phyloP scores from a whole-genome alignment of 1,140 invertebrate species.

The Acyrthosiphon pisum region DNA sequence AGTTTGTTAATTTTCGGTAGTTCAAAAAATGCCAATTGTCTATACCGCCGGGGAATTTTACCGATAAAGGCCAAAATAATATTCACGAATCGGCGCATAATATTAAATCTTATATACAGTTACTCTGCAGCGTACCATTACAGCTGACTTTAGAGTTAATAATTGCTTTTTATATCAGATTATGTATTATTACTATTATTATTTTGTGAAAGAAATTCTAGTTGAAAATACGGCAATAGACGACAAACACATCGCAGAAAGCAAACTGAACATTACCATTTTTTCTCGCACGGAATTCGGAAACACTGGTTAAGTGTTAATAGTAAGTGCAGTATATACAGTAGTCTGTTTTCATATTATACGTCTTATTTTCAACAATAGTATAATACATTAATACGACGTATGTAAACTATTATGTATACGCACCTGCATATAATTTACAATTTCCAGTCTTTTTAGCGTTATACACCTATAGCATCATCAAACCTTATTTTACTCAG shows the following conservation, averaged over 20 bases:
- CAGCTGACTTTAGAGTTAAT: background rate
- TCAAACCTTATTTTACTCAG: background rate
- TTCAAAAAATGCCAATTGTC: background rate
- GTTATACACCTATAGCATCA: background rate
- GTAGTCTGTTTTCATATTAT: background rate
- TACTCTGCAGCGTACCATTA: background rate
- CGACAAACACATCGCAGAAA: background rate
- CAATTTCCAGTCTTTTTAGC: background rate
- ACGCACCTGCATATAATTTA: background rate
- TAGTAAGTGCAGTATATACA: background rate
- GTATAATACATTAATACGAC: too few species aligned
- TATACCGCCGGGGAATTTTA: background rate
- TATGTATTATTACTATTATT: background rate
- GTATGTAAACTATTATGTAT: background rate
- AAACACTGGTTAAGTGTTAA: background rate
- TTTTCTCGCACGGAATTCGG: background rate
- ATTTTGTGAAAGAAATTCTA: background rate
- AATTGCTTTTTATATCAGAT: background rate
- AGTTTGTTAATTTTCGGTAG: background rate
- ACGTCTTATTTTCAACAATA: background rate
- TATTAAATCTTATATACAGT: background rate
- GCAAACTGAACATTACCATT: background rate
- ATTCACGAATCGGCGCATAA: background rate
- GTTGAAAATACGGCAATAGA: background rate
- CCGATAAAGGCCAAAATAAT: background rate